Conservation (phyloP, 2,113 vertebrate species). For the pig (Sus scrofa) region DNA sequence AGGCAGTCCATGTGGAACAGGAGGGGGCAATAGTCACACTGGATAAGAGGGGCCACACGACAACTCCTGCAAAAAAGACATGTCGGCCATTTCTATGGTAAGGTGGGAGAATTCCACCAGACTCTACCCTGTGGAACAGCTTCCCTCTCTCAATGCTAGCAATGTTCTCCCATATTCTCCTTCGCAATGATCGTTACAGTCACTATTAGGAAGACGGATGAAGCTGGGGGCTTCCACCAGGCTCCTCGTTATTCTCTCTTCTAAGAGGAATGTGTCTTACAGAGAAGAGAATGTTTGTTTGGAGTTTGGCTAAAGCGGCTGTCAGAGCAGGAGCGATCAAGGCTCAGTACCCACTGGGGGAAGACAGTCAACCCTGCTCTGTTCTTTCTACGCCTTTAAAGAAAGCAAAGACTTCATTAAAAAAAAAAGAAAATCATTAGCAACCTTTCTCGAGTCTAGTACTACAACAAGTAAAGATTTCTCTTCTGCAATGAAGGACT, state of each 20-base stretch:
- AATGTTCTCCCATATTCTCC: not conserved
- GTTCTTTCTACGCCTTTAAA: slow-evolving; percentile 33
- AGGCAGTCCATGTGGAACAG: slow-evolving; percentile 99
- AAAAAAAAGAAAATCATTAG: slow-evolving; percentile 32
- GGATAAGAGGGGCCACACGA: slow-evolving; percentile 96
- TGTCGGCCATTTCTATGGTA: slow-evolving; percentile 36
- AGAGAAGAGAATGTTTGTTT: slow-evolving; percentile 48
- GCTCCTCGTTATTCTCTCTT: slow-evolving; percentile 46
- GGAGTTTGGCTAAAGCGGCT: slow-evolving; percentile 50
- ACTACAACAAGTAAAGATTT: not conserved
- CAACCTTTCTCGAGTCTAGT: slow-evolving; percentile 13
- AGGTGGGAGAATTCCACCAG: slow-evolving; percentile 53
- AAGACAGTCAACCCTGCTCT: not conserved
- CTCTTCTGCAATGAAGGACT: not conserved
- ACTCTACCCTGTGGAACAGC: not conserved
- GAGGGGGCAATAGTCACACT: slow-evolving; percentile 98
- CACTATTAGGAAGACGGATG: slow-evolving; percentile 5
- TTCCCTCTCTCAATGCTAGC: not conserved
- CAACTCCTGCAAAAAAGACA: slow-evolving; percentile 92
- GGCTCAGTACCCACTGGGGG: not conserved
- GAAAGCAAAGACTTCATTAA: not conserved
- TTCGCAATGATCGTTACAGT: not conserved
- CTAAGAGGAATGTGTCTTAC: slow-evolving; percentile 41
- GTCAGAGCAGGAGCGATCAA: slow-evolving; percentile 50
- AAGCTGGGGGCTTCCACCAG: not conserved